A percentile compares a stretch with the other conserved stretches of the same genome.
phyloP scores from a whole-genome alignment of 2,113 vertebrate genomes.

The Ochotona curzoniae region DNA sequence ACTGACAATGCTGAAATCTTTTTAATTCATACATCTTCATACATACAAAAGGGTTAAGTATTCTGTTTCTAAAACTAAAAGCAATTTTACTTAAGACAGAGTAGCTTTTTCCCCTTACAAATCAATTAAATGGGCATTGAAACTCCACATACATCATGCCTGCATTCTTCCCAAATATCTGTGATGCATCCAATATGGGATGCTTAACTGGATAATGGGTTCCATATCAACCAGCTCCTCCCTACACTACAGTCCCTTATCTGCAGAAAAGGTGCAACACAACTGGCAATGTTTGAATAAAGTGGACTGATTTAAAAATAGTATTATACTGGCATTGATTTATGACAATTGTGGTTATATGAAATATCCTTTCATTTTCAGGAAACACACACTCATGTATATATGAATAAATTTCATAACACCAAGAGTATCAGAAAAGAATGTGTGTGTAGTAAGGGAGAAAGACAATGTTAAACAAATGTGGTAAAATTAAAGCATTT shows the following conservation, averaged over 20 bases:
- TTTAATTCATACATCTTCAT: constrained; percentile 2
- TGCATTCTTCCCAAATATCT: constrained; percentile 30
- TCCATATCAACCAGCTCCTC: no score
- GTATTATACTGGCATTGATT: background rate
- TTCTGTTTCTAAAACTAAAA: background rate
- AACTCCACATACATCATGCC: background rate
- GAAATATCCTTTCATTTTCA: background rate
- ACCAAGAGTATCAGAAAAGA: background rate
- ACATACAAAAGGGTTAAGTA: constrained; percentile 9
- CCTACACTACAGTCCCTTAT: no score
- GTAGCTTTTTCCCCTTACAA: background rate
- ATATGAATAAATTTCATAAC: background rate
- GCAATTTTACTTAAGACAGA: background rate
- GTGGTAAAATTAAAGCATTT: background rate
- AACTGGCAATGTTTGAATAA: background rate
- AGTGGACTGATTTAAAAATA: background rate
- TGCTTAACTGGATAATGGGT: background rate
- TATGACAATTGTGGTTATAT: background rate
- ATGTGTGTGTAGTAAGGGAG: background rate
- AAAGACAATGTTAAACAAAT: background rate
- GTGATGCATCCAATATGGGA: background rate
- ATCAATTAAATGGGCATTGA: constrained; percentile 23
- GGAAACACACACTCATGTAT: background rate
- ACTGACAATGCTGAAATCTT: background rate
- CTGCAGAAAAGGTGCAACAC: background rate